Evolutionary conservation across 1,140 invertebrate species (phyloP).

Genomic region (Frieseomelitta varia): DNA sequence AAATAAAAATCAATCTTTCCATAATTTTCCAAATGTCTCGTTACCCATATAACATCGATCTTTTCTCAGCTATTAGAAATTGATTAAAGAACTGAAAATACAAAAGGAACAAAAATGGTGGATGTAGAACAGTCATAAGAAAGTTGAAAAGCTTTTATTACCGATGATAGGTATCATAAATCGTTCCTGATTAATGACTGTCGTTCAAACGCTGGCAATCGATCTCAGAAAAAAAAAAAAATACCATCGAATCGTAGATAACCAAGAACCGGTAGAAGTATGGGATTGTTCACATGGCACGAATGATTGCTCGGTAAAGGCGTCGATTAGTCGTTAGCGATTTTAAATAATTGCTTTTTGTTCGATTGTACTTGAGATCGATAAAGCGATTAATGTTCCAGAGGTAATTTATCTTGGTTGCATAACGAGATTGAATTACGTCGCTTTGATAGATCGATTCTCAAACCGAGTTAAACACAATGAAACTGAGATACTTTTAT

Average conservation of each 20-base stretch:
- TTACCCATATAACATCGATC: not conserved
- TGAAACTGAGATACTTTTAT: not conserved
- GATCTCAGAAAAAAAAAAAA: not conserved
- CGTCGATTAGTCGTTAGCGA: not conserved
- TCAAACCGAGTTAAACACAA: not conserved
- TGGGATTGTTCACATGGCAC: not conserved
- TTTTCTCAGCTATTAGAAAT: not conserved
- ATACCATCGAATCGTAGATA: slow-evolving; percentile 7
- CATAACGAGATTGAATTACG: not conserved
- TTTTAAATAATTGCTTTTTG: slow-evolving; percentile 5
- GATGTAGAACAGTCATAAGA: not conserved
- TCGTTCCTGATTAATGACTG: not conserved
- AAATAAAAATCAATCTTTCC: not conserved
- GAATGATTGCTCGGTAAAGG: slow-evolving; percentile 2
- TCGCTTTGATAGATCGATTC: not conserved
- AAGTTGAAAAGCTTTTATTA: not conserved
- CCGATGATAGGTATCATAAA: not conserved
- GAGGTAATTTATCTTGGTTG: not conserved
- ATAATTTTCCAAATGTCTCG: not conserved
- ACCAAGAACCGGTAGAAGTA: not conserved
- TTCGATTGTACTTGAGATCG: not conserved
- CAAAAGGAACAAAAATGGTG: not conserved
- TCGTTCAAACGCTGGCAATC: not conserved
- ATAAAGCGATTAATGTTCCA: not conserved
- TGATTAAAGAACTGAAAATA: not conserved